A percentile compares a stretch with the other conserved stretches of the same genome.
phyloP scores from a whole-genome alignment of 2,888 invertebrate species.

The Stenichneumon culpator region DNA sequence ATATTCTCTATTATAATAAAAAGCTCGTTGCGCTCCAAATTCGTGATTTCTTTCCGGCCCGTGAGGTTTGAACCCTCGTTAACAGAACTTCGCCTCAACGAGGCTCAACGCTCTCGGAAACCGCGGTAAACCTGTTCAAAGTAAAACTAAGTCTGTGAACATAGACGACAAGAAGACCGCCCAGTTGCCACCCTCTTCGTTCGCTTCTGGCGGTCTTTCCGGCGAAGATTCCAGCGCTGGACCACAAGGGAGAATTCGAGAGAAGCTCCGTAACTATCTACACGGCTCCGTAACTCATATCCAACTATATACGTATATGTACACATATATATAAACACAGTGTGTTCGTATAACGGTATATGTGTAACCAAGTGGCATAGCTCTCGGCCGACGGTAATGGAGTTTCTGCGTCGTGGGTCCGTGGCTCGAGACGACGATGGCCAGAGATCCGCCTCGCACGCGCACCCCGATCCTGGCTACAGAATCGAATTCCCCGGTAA shows the following conservation, averaged over 20 bases:
- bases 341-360: not conserved
- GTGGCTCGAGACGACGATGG: constrained; percentile 52
- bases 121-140: not conserved
- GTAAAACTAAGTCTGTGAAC: not conserved
- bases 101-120: not conserved
- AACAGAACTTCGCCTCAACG: not conserved
- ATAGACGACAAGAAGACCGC: not conserved
- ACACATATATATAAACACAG: not conserved
- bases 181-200: not conserved
- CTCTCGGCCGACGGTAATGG: constrained; percentile 64
- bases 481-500: constrained; percentile 68
- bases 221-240: constrained; percentile 46
- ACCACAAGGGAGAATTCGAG: constrained; percentile 47
- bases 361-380: constrained; percentile 15
- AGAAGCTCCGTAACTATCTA: constrained; percentile 20
- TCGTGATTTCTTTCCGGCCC: not conserved
- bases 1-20: not conserved
- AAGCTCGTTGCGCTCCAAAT: not conserved
- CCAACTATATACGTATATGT: not conserved
- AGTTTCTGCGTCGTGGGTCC: constrained; percentile 68
- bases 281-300: constrained; percentile 5
- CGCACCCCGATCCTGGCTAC: constrained; percentile 36
- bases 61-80: not conserved
- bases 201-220: constrained; percentile 15
- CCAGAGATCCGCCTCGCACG: constrained; percentile 46